Evolutionary conservation across 1,140 invertebrate genomes (phyloP), one percentile per base, ranked within the genome.

Genomic region (Dysdera silvatica): DNA sequence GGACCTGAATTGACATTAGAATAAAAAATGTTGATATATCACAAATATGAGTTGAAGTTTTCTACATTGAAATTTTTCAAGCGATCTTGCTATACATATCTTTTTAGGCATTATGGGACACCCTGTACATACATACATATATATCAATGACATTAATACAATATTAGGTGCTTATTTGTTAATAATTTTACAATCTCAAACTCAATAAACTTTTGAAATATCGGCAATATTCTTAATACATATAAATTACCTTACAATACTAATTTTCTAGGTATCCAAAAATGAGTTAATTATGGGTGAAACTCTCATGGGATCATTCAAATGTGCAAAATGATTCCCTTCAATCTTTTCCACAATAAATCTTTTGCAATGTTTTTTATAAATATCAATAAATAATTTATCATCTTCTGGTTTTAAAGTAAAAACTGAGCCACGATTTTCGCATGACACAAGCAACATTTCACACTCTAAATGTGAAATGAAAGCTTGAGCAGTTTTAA

Each of bases 241-340:
- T n/a, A n/a, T n/a, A n/a, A n/a, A n/a, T n/a, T n/a, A n/a, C n/a
- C n/a, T n/a, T n/a, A n/a, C n/a, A n/a, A n/a, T n/a, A n/a, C n/a
- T n/a, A n/a, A n/a, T n/a, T n/a, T n/a, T n/a, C n/a, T n/a, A 52
- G 65, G 31, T 26, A 28, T 7, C 24, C 23, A 70, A 35, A 64
- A 75, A 77, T 26, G 70, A 64, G 61, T 71, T 71, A 54, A 76
- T 67, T 29, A 70, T 53, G 23, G 71, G 69, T 12, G 81, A 80
- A 54, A 92, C 78, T 71, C 78, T 82, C 62, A 85, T 81, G 4
- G 88, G 86, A 49, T 86, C 77, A 60, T 87, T 87, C 32, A 94
- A 77, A 71, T 93, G 90, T 6, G 91, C 80, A 71, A 92, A 89
- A 79, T 93, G 90, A 3, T 84, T 86, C 1, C 89, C 90, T 48